A percentile compares a stretch with the other conserved stretches of the same genome.
Evolutionary conservation across 2,113 vertebrate genomes (phyloP).

Genomic region (Pseudois nayaur): DNA sequence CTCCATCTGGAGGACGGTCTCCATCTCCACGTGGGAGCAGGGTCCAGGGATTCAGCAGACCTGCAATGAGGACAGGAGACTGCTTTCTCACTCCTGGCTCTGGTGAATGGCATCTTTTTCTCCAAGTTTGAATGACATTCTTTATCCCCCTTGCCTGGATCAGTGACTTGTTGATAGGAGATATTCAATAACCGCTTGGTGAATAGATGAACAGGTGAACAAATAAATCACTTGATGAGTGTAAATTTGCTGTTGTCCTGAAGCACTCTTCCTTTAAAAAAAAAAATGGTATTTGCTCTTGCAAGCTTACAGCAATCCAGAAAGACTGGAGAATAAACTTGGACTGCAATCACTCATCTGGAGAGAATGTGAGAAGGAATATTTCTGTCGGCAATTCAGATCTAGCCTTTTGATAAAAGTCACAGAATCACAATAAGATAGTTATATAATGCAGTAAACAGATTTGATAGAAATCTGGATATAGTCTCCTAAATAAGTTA

Average conservation of each 20-base stretch:
- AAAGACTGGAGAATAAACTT: not conserved
- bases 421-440: not conserved
- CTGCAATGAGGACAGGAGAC: rapidly evolving
- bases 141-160: not conserved
- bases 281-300: not conserved
- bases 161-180: not conserved
- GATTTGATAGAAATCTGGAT: not conserved
- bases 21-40: rapidly evolving
- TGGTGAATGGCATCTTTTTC: not conserved
- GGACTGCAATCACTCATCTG: not conserved
- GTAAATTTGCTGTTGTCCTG: not conserved
- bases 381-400: slow-evolving; percentile 8
- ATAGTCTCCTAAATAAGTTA: not conserved
- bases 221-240: not conserved
- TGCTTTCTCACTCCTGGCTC: not conserved
- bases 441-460: not conserved
- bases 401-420: slow-evolving; percentile 23
- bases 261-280: not conserved
- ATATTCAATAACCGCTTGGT: not conserved
- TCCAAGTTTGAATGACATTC: not conserved
- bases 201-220: not conserved
- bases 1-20: not conserved
- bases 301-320: not conserved
- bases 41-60: not conserved
- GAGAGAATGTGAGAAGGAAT: not conserved